Conservation (phyloP, 2,113 vertebrate genomes). For the Chaetura pelagica region DNA sequence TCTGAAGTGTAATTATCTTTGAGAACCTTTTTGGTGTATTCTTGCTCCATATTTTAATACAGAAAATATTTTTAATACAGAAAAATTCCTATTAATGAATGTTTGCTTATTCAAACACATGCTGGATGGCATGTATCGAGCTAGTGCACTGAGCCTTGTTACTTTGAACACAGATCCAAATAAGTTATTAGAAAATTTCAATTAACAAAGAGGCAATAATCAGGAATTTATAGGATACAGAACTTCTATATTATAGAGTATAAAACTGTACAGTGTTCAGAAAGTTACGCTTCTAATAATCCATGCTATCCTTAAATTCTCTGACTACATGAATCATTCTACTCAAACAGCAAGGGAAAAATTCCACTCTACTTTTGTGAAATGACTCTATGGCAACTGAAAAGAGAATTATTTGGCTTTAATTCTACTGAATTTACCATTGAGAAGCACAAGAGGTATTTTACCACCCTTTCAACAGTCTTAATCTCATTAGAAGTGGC, state of each 20-base stretch:
- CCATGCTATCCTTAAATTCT: not conserved
- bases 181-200: not conserved
- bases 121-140: not conserved
- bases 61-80: not conserved
- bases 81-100: not conserved
- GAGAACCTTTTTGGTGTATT: not conserved
- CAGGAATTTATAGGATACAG: not conserved
- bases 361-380: not conserved
- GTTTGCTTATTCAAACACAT: not conserved
- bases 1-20: slow-evolving; percentile 21
- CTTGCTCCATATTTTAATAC: too few species aligned
- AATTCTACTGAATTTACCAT: not conserved
- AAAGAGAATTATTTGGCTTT: not conserved
- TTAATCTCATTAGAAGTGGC: slow-evolving; percentile 17
- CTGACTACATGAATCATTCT: slow-evolving; percentile 2
- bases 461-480: not conserved
- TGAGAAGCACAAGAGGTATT: not conserved
- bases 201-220: not conserved
- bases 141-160: fast-evolving
- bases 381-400: slow-evolving; percentile 31
- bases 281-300: not conserved
- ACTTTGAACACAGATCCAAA: not conserved
- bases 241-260: too few species aligned
- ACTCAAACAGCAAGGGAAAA: not conserved
- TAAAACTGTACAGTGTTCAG: not conserved